Evolutionary conservation across 2,888 invertebrate genomes (phyloP).

Genomic region (Drosophila quinaria): DNA sequence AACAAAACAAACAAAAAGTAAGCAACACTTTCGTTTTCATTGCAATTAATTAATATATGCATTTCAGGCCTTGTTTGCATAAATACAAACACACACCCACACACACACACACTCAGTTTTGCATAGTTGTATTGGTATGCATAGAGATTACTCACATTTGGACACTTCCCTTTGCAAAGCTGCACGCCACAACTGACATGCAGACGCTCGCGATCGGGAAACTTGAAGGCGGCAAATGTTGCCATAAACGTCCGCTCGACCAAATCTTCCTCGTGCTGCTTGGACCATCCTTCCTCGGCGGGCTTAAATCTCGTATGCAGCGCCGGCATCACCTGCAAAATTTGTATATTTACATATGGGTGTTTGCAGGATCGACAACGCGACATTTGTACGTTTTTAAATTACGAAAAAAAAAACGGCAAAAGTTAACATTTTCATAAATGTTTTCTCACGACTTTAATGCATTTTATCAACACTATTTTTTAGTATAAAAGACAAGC

Average conservation of each 20-base stretch:
- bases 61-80: slow-evolving; percentile 33
- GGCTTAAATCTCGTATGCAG: slow-evolving; percentile 81
- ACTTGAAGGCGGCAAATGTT: slow-evolving; percentile 93
- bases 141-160: slow-evolving; percentile 86
- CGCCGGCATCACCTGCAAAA: slow-evolving; percentile 85
- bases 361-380: no score
- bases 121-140: background rate
- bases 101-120: background rate
- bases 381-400: no score
- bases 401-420: no score
- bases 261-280: slow-evolving; percentile 84
- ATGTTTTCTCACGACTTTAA: no score
- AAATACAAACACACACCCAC: background rate
- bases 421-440: no score
- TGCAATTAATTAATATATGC: slow-evolving; percentile 75
- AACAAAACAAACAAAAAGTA: slow-evolving; percentile 7
- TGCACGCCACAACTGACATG: slow-evolving; percentile 92
- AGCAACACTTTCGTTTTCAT: slow-evolving; percentile 75
- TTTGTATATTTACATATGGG: background rate
- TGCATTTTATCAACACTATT: no score
- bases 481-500: no score
- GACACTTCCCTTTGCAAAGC: slow-evolving; percentile 91
- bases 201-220: slow-evolving; percentile 91
- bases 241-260: slow-evolving; percentile 86
- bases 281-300: slow-evolving; percentile 86